Conservation (phyloP, 2,797 vertebrate genomes). For the Macroramphosus scolopax region DNA sequence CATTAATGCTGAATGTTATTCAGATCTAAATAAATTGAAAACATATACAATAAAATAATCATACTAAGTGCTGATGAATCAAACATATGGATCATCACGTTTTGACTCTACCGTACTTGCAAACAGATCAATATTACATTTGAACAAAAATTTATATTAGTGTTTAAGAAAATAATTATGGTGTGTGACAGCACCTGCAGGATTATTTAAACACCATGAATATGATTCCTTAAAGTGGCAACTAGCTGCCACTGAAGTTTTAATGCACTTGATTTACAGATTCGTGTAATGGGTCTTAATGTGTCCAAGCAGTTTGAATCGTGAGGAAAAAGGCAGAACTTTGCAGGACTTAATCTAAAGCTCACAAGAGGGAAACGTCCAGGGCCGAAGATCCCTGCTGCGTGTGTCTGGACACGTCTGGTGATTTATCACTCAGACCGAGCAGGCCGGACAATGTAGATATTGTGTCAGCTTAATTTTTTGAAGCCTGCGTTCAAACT, state of each 20-base stretch:
- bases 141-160: conserved; percentile 19
- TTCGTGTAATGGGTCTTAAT: neutral
- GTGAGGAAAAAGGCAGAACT: conserved; percentile 7
- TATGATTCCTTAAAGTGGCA: conserved; percentile 10
- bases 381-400: conserved; percentile 46
- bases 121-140: conserved; percentile 22
- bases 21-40: too few species aligned
- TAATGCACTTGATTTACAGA: conserved; percentile 4
- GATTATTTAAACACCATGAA: conserved; percentile 11
- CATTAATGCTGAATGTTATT: too few species aligned
- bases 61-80: conserved; percentile 31
- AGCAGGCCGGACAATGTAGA: conserved; percentile 17
- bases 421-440: conserved; percentile 47
- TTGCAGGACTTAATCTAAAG: conserved; percentile 22
- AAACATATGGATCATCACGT: conserved; percentile 23
- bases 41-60: too few species aligned
- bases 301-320: neutral
- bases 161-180: conserved; percentile 14
- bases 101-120: conserved; percentile 8
- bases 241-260: conserved; percentile 1
- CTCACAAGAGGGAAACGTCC: conserved; percentile 30
- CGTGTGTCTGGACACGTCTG: conserved; percentile 43
- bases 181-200: conserved; percentile 31
- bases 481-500: conserved; percentile 54
- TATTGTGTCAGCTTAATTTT: conserved; percentile 10